A percentile compares a stretch with the other conserved stretches of the same genome.
These are phyloP conservation scores for Cyanoramphus novaezelandiae DNA, from an alignment of 2,113 vertebrate genomes.

Conservation along the genomic window DNA sequence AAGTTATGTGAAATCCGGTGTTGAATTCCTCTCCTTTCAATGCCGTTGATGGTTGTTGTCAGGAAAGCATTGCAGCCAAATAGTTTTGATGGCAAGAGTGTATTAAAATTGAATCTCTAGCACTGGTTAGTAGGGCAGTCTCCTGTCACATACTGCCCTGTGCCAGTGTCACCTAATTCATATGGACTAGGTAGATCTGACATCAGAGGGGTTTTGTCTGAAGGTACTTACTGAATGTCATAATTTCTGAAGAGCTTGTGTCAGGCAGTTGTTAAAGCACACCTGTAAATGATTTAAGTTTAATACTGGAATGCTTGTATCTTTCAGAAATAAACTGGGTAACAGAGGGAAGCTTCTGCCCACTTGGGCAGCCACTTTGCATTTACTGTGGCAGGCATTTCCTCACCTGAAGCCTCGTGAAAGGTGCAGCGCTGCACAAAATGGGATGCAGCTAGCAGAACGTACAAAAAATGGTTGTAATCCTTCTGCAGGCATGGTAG, in stretches of 20 bases:
- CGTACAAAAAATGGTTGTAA: fast-evolving
- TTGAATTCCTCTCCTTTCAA: not conserved
- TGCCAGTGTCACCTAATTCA: not conserved
- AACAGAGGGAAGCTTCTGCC: not conserved
- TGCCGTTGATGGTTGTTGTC: fast-evolving
- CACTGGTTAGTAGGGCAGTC: no score
- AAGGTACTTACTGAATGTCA: not conserved
- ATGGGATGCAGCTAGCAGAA: not conserved
- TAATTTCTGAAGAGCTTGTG: not conserved
- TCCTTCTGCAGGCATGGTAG: not conserved
- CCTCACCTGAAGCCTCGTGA: not conserved
- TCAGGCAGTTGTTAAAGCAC: not conserved
- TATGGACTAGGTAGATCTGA: not conserved
- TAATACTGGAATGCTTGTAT: not conserved
- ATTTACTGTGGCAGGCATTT: not conserved
- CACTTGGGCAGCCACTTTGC: not conserved
- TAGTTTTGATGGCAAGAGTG: not conserved
- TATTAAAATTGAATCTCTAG: not conserved
- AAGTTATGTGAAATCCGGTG: not conserved
- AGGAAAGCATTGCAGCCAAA: fast-evolving
- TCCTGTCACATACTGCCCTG: fast-evolving
- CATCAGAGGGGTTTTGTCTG: not conserved
- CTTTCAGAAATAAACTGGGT: not conserved
- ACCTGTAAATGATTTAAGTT: not conserved
- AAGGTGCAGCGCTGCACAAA: not conserved